phyloP scores from a whole-genome alignment of 1,140 invertebrate species.

The Caenorhabditis tropicalis region DNA sequence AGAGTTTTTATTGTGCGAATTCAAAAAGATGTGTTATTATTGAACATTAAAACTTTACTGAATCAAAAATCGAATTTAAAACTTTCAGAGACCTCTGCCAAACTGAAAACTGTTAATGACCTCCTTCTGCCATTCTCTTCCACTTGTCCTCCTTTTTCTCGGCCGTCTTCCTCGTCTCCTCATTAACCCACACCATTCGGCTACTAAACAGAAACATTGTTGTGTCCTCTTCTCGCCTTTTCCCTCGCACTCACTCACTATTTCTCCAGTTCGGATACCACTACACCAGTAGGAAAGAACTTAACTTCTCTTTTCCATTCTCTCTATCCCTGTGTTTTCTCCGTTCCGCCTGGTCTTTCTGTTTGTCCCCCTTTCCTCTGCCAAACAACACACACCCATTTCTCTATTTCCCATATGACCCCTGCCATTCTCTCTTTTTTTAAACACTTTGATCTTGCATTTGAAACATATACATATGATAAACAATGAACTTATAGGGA shows the following conservation, averaged over 20 bases:
- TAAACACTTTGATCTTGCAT: slow-evolving; percentile 1
- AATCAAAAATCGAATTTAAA: no score
- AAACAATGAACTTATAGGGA: background rate
- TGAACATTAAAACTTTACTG: no score
- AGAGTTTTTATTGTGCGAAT: no score
- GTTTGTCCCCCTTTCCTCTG: slow-evolving; percentile 7
- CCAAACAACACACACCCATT: background rate
- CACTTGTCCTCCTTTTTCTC: background rate
- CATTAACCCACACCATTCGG: slow-evolving; percentile 17
- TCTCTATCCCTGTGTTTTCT: background rate
- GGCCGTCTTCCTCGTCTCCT: background rate
- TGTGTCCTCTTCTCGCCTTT: background rate
- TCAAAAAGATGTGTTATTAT: no score
- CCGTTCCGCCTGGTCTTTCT: slow-evolving; percentile 36
- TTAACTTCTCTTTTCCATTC: background rate
- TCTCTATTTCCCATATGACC: slow-evolving; percentile 12
- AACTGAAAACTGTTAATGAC: background rate
- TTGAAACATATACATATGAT: background rate
- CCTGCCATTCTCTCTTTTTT: slow-evolving; percentile 15
- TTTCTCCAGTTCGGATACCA: background rate
- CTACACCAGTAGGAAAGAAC: slow-evolving; percentile 3
- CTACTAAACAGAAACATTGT: slow-evolving; percentile 8
- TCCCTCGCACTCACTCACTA: background rate
- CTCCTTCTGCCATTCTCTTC: background rate
- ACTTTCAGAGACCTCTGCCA: no score